phyloP scores from a whole-genome alignment of 2,797 vertebrate species.

The Aulostomus chinensis region DNA sequence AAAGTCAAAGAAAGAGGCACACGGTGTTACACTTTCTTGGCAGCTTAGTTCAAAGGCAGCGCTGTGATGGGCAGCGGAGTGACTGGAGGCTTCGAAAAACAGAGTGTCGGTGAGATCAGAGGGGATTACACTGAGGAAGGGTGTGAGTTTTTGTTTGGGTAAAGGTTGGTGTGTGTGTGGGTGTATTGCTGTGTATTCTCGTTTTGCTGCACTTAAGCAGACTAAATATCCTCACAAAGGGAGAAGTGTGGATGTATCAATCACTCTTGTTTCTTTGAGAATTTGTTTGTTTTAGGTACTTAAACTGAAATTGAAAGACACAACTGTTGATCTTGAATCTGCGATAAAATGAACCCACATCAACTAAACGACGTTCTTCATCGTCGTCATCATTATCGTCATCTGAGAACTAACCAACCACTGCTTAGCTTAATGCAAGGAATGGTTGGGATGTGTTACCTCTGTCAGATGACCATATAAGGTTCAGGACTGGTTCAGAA shows the following conservation, averaged over 20 bases:
- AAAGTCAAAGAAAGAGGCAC: slow-evolving; percentile 64
- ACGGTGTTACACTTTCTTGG: slow-evolving; percentile 72
- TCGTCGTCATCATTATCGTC: too few relatives aligned
- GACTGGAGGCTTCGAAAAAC: slow-evolving; percentile 65
- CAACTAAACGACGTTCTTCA: too few relatives aligned
- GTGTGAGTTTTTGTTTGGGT: too few relatives aligned
- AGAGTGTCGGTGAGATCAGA: slow-evolving; percentile 63
- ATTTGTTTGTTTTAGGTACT: not conserved
- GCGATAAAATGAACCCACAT: too few relatives aligned
- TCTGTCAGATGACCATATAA: too few relatives aligned
- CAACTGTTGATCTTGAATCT: too few relatives aligned
- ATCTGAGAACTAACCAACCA: too few relatives aligned
- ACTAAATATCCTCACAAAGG: not conserved
- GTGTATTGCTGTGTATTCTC: slow-evolving; percentile 17
- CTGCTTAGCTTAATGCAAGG: too few relatives aligned
- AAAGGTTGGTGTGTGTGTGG: slow-evolving; percentile 22
- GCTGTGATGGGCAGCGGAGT: slow-evolving; percentile 47
- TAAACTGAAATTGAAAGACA: not conserved
- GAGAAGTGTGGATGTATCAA: slow-evolving; percentile 5
- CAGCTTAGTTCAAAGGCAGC: slow-evolving; percentile 74
- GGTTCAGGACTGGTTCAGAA: too few relatives aligned
- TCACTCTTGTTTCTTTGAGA: not conserved
- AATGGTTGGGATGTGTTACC: too few relatives aligned
- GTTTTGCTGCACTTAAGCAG: slow-evolving; percentile 16
- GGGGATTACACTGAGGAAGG: slow-evolving; percentile 53